Percentiles rank a stretch among this genome's conserved stretches.
These are phyloP conservation scores for Zhuqinia jingwanae DNA, from an alignment of 2,888 invertebrate genomes.

Conservation along the genomic window DNA sequence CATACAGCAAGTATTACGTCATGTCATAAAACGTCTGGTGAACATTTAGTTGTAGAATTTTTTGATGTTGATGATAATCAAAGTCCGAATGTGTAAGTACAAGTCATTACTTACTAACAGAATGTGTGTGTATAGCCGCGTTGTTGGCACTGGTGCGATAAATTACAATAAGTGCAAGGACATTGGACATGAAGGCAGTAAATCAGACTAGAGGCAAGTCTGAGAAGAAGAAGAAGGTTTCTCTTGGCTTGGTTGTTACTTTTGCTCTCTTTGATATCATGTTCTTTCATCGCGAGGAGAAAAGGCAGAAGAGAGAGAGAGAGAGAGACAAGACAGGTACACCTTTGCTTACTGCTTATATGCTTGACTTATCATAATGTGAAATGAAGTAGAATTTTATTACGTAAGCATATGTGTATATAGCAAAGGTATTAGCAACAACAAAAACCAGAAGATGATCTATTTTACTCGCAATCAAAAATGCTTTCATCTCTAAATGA, in stretches of 20 bases:
- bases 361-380: background rate
- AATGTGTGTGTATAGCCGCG: slow-evolving; percentile 51
- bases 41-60: slow-evolving; percentile 21
- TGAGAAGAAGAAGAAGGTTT: no score
- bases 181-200: slow-evolving; percentile 65
- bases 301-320: no score
- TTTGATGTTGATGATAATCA: slow-evolving; percentile 65
- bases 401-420: slow-evolving; percentile 17
- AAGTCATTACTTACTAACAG: slow-evolving; percentile 64
- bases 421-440: slow-evolving; percentile 42
- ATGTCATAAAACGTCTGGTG: background rate
- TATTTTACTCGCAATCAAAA: slow-evolving; percentile 63
- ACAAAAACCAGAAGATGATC: slow-evolving; percentile 64
- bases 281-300: background rate
- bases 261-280: background rate
- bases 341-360: no score
- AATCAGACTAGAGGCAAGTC: slow-evolving; percentile 66
- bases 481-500: slow-evolving; percentile 5
- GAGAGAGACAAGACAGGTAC: no score
- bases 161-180: slow-evolving; percentile 71
- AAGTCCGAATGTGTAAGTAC: slow-evolving; percentile 68
- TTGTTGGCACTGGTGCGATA: slow-evolving; percentile 66
- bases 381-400: background rate
- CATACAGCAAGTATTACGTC: background rate
- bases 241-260: no score